Evolutionary conservation across 2,888 invertebrate species (phyloP).

Genomic region (Rosalia funebris): DNA sequence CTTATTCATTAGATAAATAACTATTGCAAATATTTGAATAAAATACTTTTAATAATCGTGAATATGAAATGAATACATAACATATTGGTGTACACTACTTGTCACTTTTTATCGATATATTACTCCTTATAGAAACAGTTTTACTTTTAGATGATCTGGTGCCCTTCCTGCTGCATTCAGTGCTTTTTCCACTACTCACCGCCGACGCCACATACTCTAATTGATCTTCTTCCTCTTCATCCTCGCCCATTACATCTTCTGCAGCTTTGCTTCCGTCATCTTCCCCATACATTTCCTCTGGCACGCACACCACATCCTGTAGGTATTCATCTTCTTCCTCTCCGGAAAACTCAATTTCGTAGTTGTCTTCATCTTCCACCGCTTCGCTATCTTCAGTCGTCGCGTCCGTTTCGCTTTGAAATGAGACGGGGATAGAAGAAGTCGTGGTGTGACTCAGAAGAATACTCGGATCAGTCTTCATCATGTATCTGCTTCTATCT

Average conservation of each 20-base stretch:
- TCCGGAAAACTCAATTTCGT: constrained; percentile 25
- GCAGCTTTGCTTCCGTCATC: not conserved
- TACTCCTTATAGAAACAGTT: not conserved
- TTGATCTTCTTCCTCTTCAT: constrained; percentile 8
- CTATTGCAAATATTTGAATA: too few relatives aligned
- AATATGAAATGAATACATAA: too few relatives aligned
- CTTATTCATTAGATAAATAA: too few relatives aligned
- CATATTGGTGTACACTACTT: too few relatives aligned
- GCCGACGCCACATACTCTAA: constrained; percentile 11
- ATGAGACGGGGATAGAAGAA: constrained; percentile 14
- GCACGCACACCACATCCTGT: not conserved
- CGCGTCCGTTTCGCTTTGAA: constrained; percentile 22
- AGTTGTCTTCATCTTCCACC: constrained; percentile 25
- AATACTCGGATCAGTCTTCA: constrained; percentile 23
- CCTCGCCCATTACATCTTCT: too few relatives aligned
- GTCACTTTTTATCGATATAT: not conserved
- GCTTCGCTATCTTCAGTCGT: constrained; percentile 11
- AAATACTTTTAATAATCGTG: too few relatives aligned
- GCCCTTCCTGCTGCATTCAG: not conserved
- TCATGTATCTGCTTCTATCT: constrained; percentile 14
- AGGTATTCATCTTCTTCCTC: constrained; percentile 11
- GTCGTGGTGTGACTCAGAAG: constrained; percentile 7
- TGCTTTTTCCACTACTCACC: constrained; percentile 1
- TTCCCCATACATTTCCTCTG: constrained; percentile 4
- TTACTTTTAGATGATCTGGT: constrained; percentile 9